Percentiles rank a stretch among this genome's conserved stretches.
Conservation (phyloP, 2,797 vertebrate species). For the Chiloscyllium punctatum region DNA sequence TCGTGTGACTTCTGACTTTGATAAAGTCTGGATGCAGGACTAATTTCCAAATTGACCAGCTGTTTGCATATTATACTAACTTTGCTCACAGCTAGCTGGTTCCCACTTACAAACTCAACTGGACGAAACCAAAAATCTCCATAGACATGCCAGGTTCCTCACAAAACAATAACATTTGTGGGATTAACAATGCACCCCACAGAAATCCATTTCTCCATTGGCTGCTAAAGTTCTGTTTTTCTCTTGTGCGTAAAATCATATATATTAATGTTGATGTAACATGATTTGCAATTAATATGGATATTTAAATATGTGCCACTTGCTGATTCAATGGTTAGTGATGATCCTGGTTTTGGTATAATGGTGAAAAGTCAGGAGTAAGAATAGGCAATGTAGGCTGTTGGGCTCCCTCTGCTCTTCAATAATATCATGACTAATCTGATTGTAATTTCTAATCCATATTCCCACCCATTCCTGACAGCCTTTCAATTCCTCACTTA, state of each 20-base stretch:
- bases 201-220: too few relatives aligned
- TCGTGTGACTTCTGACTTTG: too few relatives aligned
- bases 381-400: too few relatives aligned
- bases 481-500: too few relatives aligned
- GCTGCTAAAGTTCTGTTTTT: background rate
- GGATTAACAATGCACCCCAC: background rate
- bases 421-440: too few relatives aligned
- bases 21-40: background rate
- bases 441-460: too few relatives aligned
- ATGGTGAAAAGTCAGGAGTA: too few relatives aligned
- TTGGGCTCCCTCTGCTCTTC: too few relatives aligned
- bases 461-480: too few relatives aligned
- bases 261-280: background rate
- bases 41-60: background rate
- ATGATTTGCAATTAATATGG: background rate
- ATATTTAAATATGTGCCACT: background rate
- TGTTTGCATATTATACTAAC: background rate
- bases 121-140: background rate
- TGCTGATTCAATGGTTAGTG: too few relatives aligned
- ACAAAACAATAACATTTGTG: background rate
- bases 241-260: background rate
- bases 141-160: background rate
- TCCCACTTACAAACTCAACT: background rate
- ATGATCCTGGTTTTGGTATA: too few relatives aligned
- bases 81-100: too few relatives aligned